Percentiles rank a stretch among this genome's conserved stretches.
Evolutionary conservation across 2,888 invertebrate genomes (phyloP).

Genomic region (Antheraea assamensis): DNA sequence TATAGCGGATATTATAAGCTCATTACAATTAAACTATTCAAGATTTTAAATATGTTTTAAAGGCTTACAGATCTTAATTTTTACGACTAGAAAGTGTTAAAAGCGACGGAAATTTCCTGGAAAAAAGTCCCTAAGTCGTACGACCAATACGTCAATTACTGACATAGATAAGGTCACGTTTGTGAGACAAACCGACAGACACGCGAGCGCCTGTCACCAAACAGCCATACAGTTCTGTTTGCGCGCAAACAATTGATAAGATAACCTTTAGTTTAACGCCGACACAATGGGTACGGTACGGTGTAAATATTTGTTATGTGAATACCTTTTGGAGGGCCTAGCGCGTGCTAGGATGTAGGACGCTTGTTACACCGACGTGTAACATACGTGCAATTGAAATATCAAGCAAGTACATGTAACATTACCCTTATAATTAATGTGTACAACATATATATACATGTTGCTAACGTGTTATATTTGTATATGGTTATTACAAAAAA

Average conservation of each 20-base stretch:
- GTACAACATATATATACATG: neutral
- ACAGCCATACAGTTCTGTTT: conserved; percentile 59
- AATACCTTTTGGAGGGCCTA: conserved; percentile 71
- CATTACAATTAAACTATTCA: too few species aligned
- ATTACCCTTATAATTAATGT: neutral
- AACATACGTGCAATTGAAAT: conserved; percentile 14
- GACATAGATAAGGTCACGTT: conserved; percentile 55
- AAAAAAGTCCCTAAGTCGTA: conserved; percentile 53
- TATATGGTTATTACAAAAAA: neutral
- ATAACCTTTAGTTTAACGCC: conserved; percentile 75
- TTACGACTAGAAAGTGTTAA: conserved; percentile 19
- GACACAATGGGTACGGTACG: conserved; percentile 72
- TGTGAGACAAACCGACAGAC: conserved; percentile 72
- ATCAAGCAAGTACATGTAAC: neutral
- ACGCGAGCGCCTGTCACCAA: conserved; percentile 75
- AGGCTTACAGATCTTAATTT: neutral
- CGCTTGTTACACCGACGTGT: conserved; percentile 52
- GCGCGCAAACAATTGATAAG: conserved; percentile 77
- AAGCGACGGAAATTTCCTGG: conserved; percentile 60
- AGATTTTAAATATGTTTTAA: neutral
- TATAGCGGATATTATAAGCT: too few species aligned
- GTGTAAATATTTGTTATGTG: conserved; percentile 74
- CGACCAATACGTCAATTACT: conserved; percentile 71
- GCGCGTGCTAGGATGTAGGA: conserved; percentile 62
- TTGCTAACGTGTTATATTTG: neutral